These are phyloP conservation scores for Heliconius himera DNA, from an alignment of 1,140 invertebrate genomes.

Conservation along the genomic window DNA sequence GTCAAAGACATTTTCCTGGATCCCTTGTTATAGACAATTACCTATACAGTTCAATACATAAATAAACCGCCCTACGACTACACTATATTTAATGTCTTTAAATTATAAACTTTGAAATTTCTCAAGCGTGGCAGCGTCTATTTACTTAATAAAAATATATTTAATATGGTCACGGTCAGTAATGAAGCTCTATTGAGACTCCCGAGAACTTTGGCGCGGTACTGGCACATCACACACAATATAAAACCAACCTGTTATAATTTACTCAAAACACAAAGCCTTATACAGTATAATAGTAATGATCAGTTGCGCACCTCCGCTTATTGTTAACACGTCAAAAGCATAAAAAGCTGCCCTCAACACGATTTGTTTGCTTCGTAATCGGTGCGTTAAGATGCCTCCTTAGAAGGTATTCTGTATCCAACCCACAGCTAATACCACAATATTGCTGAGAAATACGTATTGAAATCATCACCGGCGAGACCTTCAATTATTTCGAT, in stretches of 20 bases:
- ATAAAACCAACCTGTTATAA: slow-evolving; percentile 76
- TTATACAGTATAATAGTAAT: slow-evolving; percentile 78
- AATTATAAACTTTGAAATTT: neutral
- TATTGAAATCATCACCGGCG: slow-evolving; percentile 64
- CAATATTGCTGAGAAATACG: slow-evolving; percentile 58
- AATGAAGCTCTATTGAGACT: slow-evolving; percentile 72
- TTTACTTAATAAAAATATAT: slow-evolving; percentile 37
- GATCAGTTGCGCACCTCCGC: slow-evolving; percentile 72
- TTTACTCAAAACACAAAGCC: slow-evolving; percentile 82
- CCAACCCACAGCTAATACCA: slow-evolving; percentile 49
- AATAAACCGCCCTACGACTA: slow-evolving; percentile 47
- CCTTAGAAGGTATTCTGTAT: slow-evolving; percentile 58
- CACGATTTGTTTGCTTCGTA: slow-evolving; percentile 75
- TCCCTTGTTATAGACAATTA: slow-evolving; percentile 58
- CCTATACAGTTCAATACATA: slow-evolving; percentile 39
- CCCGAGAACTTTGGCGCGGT: slow-evolving; percentile 48
- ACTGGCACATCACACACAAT: slow-evolving; percentile 67
- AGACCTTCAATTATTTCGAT: slow-evolving; percentile 61
- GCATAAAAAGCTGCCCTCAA: slow-evolving; percentile 70
- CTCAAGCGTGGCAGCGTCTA: neutral
- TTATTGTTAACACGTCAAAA: slow-evolving; percentile 77
- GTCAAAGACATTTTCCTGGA: slow-evolving; percentile 58
- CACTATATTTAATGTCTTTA: slow-evolving; percentile 12
- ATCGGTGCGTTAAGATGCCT: slow-evolving; percentile 63
- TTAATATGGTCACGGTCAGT: slow-evolving; percentile 73